phyloP scores from a whole-genome alignment of 2,888 invertebrate genomes.

The Nezara viridula region DNA sequence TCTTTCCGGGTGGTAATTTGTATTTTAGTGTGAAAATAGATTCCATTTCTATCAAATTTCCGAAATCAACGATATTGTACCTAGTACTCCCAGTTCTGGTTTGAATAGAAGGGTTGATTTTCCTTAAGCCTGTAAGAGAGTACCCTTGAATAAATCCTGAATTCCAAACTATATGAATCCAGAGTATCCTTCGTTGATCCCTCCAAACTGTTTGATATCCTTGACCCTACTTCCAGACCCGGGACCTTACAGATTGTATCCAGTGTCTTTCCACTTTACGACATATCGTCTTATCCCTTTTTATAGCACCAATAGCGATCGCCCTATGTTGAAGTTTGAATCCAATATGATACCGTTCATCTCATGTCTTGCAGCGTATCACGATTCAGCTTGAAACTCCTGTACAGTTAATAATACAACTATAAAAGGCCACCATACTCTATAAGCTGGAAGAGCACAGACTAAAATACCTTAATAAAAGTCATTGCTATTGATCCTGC shows the following conservation, averaged over 20 bases:
- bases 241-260: not conserved
- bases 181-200: not conserved
- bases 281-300: conserved; percentile 11
- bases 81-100: too few species aligned
- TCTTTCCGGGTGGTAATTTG: too few species aligned
- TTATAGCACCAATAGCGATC: not conserved
- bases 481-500: too few species aligned
- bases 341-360: not conserved
- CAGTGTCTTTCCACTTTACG: conserved; percentile 7
- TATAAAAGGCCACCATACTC: too few species aligned
- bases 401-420: too few species aligned
- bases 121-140: too few species aligned
- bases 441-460: too few species aligned
- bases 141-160: not conserved
- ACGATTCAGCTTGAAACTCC: not conserved
- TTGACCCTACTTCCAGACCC: not conserved
- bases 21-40: too few species aligned
- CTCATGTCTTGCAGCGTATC: not conserved
- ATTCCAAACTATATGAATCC: not conserved
- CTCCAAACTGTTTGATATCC: not conserved
- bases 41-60: too few species aligned
- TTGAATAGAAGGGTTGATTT: too few species aligned
- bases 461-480: too few species aligned
- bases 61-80: too few species aligned
- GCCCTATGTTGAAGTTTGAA: not conserved